Conservation (phyloP, 2,113 vertebrate species). For the Progne subis region DNA sequence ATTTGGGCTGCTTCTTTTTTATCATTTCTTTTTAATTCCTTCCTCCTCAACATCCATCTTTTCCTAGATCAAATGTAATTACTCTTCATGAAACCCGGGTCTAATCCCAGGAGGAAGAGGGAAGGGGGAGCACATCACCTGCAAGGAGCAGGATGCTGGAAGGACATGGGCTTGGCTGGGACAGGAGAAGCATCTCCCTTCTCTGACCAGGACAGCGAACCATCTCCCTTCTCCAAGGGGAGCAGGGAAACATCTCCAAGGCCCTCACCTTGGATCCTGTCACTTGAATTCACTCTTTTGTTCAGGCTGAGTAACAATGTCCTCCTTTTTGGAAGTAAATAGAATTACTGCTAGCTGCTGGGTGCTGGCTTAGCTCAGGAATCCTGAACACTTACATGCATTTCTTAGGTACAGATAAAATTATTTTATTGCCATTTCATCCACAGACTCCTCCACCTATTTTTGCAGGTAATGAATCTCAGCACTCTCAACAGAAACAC, state of each 20-base stretch:
- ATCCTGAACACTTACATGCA: not conserved
- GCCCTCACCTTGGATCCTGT: not conserved
- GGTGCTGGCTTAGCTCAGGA: not conserved
- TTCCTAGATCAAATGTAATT: constrained; percentile 29
- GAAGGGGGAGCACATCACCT: not conserved
- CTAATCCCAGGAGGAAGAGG: not conserved
- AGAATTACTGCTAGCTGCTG: too few relatives aligned
- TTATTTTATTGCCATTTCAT: not conserved
- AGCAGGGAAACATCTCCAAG: not conserved
- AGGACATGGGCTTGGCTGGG: not conserved
- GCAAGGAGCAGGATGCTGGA: not conserved
- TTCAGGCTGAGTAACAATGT: not conserved
- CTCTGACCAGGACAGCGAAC: not conserved
- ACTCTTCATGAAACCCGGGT: constrained; percentile 28
- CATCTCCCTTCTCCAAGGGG: not conserved
- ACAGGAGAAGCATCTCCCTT: not conserved
- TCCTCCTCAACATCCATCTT: constrained; percentile 31
- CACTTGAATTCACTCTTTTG: not conserved
- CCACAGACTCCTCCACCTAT: not conserved
- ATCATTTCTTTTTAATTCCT: constrained; percentile 45
- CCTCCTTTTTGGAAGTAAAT: not conserved
- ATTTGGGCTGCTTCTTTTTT: not conserved
- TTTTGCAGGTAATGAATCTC: not conserved
- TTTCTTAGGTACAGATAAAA: not conserved
- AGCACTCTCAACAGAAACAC: not conserved